Percentiles rank a stretch among this genome's conserved stretches.
Evolutionary conservation across 1,140 invertebrate genomes (phyloP).

Genomic region (Diorhabda carinulata): DNA sequence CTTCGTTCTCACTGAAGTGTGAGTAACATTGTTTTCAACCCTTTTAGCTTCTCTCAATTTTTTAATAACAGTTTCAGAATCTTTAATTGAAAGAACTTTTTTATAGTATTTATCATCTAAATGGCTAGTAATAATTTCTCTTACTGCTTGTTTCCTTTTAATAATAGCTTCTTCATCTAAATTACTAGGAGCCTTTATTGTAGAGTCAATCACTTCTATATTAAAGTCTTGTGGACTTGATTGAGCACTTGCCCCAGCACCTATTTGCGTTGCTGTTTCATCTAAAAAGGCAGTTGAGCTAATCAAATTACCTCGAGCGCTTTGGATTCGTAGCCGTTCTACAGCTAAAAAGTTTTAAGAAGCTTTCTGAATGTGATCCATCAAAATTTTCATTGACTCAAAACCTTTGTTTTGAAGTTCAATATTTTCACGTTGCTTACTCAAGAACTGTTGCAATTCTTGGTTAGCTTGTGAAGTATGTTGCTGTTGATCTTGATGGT

Average conservation of each 20-base stretch:
- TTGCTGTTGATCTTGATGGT: neutral
- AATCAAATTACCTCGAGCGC: neutral
- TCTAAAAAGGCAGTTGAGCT: neutral
- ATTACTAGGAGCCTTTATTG: neutral
- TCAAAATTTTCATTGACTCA: neutral
- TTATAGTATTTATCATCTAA: constrained; percentile 1
- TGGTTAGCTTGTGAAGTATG: neutral
- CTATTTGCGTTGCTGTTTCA: neutral
- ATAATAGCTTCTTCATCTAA: neutral
- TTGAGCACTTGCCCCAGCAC: constrained; percentile 1
- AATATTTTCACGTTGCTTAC: neutral
- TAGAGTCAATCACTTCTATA: constrained; percentile 1
- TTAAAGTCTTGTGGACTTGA: neutral
- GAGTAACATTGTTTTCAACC: constrained; percentile 3
- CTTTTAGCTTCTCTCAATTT: neutral
- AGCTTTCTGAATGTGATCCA: constrained; percentile 3
- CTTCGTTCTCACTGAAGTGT: constrained; percentile 3
- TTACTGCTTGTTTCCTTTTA: neutral
- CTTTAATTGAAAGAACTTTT: neutral
- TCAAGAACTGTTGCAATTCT: neutral
- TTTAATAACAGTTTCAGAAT: neutral
- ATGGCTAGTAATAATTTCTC: neutral
- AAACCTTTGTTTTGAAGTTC: constrained; percentile 5
- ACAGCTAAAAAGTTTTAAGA: neutral
- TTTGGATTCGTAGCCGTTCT: constrained; percentile 1